Percentiles rank a stretch among this genome's conserved stretches.
Evolutionary conservation across 2,797 vertebrate genomes (phyloP).

Genomic region (Cygnus olor): DNA sequence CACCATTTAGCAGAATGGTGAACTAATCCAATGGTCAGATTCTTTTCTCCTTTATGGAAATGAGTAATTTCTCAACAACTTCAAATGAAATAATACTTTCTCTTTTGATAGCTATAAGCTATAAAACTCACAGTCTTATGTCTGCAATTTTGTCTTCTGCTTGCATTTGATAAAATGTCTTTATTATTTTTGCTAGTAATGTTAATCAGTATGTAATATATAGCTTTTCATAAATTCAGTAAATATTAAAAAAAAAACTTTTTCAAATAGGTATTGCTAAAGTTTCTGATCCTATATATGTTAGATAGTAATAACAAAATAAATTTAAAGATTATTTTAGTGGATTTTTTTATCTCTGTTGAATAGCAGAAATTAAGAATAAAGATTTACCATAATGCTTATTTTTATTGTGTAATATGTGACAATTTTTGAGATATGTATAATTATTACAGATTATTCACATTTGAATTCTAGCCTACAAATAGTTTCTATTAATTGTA

Average conservation of each 20-base stretch:
- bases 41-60: background rate
- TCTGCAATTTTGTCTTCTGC: background rate
- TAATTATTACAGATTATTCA: background rate
- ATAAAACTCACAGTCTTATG: background rate
- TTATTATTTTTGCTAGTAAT: background rate
- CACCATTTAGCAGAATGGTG: background rate
- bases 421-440: background rate
- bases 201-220: background rate
- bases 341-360: background rate
- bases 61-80: background rate
- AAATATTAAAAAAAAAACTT: background rate
- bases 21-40: background rate
- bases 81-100: background rate
- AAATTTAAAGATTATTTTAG: background rate
- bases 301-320: background rate
- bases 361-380: background rate
- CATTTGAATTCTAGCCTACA: background rate
- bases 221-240: background rate
- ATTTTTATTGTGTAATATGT: background rate
- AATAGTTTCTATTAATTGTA: background rate
- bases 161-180: background rate
- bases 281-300: background rate
- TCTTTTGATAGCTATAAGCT: background rate
- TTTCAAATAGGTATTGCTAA: background rate
- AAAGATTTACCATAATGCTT: background rate